Percentiles rank a stretch among this genome's conserved stretches.
phyloP scores from a whole-genome alignment of 1,140 invertebrate species.

The Ectropis grisescens region DNA sequence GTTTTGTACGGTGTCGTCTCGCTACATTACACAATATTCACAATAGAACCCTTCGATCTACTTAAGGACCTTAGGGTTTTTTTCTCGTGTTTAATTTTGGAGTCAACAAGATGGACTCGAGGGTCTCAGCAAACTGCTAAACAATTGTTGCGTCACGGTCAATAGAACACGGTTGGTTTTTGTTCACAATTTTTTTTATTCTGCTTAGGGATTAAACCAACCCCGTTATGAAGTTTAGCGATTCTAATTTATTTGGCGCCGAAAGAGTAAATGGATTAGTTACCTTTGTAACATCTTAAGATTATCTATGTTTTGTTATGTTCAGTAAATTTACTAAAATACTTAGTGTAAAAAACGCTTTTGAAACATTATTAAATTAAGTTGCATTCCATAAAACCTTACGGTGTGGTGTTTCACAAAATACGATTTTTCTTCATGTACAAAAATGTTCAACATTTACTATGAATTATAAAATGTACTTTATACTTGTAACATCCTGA shows the following conservation, averaged over 20 bases:
- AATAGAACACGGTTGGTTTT: constrained; percentile 53
- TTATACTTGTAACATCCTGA: too few relatives aligned
- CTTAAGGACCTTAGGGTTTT: constrained; percentile 51
- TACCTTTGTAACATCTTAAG: neutral
- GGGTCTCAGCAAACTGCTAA: constrained; percentile 58
- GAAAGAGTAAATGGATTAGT: constrained; percentile 17
- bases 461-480: too few relatives aligned
- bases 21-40: constrained; percentile 65
- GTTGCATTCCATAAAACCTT: too few relatives aligned
- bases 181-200: constrained; percentile 30
- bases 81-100: constrained; percentile 55
- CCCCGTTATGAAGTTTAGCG: constrained; percentile 30
- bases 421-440: too few relatives aligned
- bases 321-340: too few relatives aligned
- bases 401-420: too few relatives aligned
- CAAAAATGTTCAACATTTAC: too few relatives aligned
- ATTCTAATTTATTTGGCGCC: constrained; percentile 26
- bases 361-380: too few relatives aligned
- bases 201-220: constrained; percentile 7
- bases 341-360: too few relatives aligned
- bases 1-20: constrained; percentile 32
- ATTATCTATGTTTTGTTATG: too few relatives aligned
- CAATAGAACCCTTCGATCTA: constrained; percentile 57
- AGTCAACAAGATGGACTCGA: constrained; percentile 64
- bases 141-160: constrained; percentile 66